Evolutionary conservation across 2,888 invertebrate genomes (phyloP), one percentile per base, ranked within the genome.

Genomic region (Iphiclides podalirius): DNA sequence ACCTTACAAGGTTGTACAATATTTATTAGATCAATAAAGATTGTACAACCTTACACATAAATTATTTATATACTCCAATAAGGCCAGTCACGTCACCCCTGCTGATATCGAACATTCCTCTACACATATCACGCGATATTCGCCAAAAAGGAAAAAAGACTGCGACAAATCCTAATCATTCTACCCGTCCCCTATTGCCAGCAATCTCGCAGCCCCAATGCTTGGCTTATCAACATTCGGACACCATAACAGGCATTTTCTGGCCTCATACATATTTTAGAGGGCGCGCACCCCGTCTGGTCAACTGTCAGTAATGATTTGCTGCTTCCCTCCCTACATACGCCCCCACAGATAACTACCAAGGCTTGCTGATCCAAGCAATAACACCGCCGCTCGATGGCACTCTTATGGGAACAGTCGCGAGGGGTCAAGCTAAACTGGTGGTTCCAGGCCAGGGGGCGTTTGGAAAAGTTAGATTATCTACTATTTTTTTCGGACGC

Each of bases 301-400:
- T 88, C 88, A 88, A 86, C 88, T 88, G 88, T 88, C 88, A 88
- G 85, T 84, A 87, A 88, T 88, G 88, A 88, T 88, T 88, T 88
- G 88, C 87, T 82, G 75, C 77, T 70, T 79, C 76, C 78, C 81
- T 63, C 81, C 74, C 79, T 65, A 62, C 70, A 57, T 71, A 77
- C 87, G 82, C 87, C 87, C 84, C 77, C 86, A 63, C 64, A 54
- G 42, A 60, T 38, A 26, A 17, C 4, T 47, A 63, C 50, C 49
- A 35, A 38, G 47, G 52, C 82, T 72, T 75, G 38, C 49, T 47
- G 60, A 58, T 1, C 3, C 33, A 52, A 71, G 74, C 52, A 23
- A 14, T 37, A 44, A 16, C 39, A 35, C 26, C n/a, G 6, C 28
- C 11, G 8, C 14, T 15, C 12, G 26, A 35, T 13, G 7, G 9